Evolutionary conservation across 2,797 vertebrate genomes (phyloP).

Genomic region (Lophura swinhoii): DNA sequence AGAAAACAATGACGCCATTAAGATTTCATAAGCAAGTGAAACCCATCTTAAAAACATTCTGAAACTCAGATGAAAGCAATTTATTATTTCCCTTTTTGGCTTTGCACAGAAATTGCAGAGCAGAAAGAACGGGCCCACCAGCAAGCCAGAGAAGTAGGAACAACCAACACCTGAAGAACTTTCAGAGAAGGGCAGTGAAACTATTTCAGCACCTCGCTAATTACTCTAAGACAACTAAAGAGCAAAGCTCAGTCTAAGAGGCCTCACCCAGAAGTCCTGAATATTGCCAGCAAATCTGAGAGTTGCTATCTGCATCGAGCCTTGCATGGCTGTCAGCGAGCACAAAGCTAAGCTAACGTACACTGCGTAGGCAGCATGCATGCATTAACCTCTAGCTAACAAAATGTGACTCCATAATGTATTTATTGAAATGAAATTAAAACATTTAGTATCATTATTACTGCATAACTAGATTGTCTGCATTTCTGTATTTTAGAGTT

Average conservation of each 20-base stretch:
- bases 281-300: neutral
- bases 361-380: neutral
- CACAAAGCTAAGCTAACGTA: neutral
- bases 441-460: neutral
- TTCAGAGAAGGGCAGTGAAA: neutral
- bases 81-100: neutral
- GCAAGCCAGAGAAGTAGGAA: neutral
- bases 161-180: neutral
- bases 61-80: neutral
- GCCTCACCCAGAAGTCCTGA: neutral
- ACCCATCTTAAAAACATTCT: neutral
- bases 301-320: neutral
- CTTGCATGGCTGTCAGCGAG: neutral
- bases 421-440: neutral
- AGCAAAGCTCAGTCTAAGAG: neutral
- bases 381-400: neutral
- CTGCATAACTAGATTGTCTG: neutral
- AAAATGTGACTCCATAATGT: neutral
- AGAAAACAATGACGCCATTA: conserved; percentile 4
- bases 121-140: neutral
- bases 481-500: neutral
- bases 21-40: neutral
- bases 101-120: neutral
- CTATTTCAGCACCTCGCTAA: neutral
- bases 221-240: neutral